Conservation (phyloP, 2,113 vertebrate species). For the Syngnathoides biaculeatus region DNA sequence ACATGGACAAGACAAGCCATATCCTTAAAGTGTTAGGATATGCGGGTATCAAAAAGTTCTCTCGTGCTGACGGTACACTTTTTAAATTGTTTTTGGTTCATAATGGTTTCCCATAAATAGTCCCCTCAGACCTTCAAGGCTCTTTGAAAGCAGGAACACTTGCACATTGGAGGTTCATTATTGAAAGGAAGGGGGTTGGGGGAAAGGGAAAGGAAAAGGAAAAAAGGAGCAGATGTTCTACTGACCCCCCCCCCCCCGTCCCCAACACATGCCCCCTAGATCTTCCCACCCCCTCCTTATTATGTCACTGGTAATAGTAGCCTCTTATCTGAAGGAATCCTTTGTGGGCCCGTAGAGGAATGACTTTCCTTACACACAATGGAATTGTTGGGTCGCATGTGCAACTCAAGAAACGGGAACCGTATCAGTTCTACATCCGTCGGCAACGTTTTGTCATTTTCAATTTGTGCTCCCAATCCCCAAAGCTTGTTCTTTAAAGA, state of each 20-base stretch:
- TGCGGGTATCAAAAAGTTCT: neutral
- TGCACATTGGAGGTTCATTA: slow-evolving; percentile 32
- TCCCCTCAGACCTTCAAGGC: neutral
- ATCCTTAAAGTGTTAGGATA: neutral
- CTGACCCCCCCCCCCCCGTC: slow-evolving; percentile 23
- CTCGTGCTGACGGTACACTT: neutral
- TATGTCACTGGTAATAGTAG: slow-evolving; percentile 59
- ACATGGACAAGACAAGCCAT: neutral
- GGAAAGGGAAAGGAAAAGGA: slow-evolving; percentile 25
- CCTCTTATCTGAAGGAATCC: slow-evolving; percentile 55
- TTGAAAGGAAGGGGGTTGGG: slow-evolving; percentile 20
- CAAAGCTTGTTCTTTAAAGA: neutral
- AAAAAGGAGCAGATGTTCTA: slow-evolving; percentile 60
- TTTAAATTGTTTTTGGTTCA: neutral
- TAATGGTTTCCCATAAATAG: neutral
- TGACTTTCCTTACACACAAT: slow-evolving; percentile 58
- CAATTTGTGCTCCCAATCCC: neutral
- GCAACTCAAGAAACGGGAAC: neutral
- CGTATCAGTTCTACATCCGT: neutral
- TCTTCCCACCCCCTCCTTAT: slow-evolving; percentile 30
- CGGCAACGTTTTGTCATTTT: neutral
- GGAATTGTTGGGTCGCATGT: slow-evolving; percentile 17
- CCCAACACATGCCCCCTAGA: slow-evolving; percentile 13
- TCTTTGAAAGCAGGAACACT: slow-evolving; percentile 17
- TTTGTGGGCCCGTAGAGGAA: slow-evolving; percentile 51